A percentile compares a stretch with the other conserved stretches of the same genome.
Evolutionary conservation across 1,140 invertebrate genomes (phyloP).

Genomic region (Pristionchus pacificus): DNA sequence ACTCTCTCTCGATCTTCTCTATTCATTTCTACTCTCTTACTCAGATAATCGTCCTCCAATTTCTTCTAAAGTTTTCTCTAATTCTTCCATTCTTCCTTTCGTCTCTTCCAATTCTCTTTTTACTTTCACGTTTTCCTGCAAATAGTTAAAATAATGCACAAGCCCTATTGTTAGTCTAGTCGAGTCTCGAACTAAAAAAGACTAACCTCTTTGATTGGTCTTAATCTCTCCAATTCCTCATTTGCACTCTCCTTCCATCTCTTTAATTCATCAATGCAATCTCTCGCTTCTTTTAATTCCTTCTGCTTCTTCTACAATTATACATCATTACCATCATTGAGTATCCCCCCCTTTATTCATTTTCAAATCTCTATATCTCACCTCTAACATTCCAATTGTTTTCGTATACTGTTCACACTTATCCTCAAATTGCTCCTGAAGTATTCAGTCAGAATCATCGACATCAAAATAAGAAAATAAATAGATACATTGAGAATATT

Average conservation of each 20-base stretch:
- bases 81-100: conserved; percentile 28
- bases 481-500: background rate
- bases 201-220: conserved; percentile 13
- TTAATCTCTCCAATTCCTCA: conserved; percentile 13
- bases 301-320: conserved; percentile 32
- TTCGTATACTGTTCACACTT: conserved; percentile 10
- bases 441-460: background rate
- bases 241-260: conserved; percentile 15
- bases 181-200: no score
- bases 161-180: no score
- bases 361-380: conserved; percentile 40
- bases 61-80: conserved; percentile 36
- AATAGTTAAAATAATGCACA: no score
- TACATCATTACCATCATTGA: conserved; percentile 21
- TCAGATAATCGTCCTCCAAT: conserved; percentile 41
- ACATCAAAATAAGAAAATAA: background rate
- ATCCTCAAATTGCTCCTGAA: background rate
- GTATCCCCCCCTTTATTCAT: conserved; percentile 6
- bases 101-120: conserved; percentile 23
- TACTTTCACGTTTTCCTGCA: conserved; percentile 35
- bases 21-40: conserved; percentile 18
- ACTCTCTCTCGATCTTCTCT: no score
- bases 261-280: conserved; percentile 23
- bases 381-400: background rate
- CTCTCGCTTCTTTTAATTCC: conserved; percentile 32